Evolutionary conservation across 2,797 vertebrate species (phyloP).

Genomic region (Liparis tanakae): DNA sequence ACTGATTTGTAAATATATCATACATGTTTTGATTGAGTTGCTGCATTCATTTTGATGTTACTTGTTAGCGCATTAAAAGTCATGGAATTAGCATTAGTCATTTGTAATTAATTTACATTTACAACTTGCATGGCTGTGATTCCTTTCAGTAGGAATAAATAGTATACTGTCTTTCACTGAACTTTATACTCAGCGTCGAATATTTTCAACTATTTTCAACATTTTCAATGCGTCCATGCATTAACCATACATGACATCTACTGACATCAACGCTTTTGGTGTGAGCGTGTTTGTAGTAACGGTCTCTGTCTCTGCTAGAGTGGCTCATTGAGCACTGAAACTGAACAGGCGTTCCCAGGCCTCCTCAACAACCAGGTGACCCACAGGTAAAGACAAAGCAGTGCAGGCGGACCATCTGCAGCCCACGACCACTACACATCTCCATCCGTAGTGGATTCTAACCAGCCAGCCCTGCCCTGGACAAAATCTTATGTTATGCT

Average conservation of each 20-base stretch:
- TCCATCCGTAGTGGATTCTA: slow-evolving; percentile 36
- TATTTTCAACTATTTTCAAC: no score
- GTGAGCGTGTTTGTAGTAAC: background rate
- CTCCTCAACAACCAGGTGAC: slow-evolving; percentile 92
- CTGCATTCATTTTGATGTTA: background rate
- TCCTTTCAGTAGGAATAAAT: background rate
- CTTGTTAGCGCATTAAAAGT: no score
- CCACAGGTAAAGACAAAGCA: slow-evolving; percentile 81
- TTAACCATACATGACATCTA: no score
- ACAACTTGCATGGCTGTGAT: background rate
- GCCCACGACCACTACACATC: slow-evolving; percentile 58
- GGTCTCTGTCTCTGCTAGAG: slow-evolving; percentile 75
- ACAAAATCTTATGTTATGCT: slow-evolving; percentile 15
- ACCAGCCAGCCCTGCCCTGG: slow-evolving; percentile 5
- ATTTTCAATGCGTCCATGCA: no score
- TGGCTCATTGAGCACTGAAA: slow-evolving; percentile 90
- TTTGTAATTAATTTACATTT: background rate
- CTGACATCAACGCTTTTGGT: no score
- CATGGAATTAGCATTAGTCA: background rate
- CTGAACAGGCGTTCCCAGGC: slow-evolving; percentile 89
- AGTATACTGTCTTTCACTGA: background rate
- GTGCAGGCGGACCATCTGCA: slow-evolving; percentile 35
- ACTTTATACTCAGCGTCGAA: no score
- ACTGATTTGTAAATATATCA: background rate
- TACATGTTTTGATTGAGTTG: background rate